phyloP scores from a whole-genome alignment of 2,797 vertebrate genomes.

The Champsocephalus esox region DNA sequence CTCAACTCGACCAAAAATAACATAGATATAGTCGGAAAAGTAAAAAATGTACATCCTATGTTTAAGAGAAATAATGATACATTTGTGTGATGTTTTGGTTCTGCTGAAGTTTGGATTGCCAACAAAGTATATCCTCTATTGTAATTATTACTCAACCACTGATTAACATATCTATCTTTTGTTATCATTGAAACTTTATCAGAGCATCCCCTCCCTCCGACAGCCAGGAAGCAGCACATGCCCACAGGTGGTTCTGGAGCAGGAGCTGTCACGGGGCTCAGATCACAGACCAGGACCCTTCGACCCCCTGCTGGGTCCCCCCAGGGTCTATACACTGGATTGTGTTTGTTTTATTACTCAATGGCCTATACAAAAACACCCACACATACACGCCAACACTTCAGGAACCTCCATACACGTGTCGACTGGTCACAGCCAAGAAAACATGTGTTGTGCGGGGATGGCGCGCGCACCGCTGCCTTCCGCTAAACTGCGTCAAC shows the following conservation, averaged over 20 bases:
- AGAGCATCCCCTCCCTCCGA: not conserved
- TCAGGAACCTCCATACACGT: not conserved
- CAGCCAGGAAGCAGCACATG: not conserved
- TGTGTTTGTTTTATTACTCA: no score
- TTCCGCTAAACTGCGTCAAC: constrained; percentile 70
- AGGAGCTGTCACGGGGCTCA: constrained; percentile 15
- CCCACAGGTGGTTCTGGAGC: not conserved
- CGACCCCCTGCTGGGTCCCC: not conserved
- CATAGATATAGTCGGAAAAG: no score
- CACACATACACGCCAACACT: not conserved
- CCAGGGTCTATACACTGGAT: not conserved
- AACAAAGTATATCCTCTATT: not conserved
- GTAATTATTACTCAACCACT: not conserved
- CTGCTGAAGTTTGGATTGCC: not conserved
- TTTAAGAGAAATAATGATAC: not conserved
- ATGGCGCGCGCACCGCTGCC: not conserved
- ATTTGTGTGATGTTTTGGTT: no score
- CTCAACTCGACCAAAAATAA: no score
- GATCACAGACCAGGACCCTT: constrained; percentile 5
- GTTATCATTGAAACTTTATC: not conserved
- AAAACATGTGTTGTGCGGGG: not conserved
- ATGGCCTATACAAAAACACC: not conserved
- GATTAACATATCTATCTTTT: not conserved
- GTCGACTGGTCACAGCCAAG: not conserved
- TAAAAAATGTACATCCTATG: no score